phyloP scores from a whole-genome alignment of 2,888 invertebrate species.

The Gastrophysa polygoni region DNA sequence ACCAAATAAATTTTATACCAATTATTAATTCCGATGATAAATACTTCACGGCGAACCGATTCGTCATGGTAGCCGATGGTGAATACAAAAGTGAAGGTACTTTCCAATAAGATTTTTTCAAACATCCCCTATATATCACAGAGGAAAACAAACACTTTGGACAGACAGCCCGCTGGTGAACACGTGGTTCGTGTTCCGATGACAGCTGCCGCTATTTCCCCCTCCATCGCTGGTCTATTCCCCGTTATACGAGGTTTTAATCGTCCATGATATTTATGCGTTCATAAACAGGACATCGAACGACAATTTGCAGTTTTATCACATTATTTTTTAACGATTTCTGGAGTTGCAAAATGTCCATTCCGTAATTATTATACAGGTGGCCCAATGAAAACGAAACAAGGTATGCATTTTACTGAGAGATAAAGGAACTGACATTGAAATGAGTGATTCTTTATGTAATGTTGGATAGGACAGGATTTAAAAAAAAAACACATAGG shows the following conservation, averaged over 20 bases:
- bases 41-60: background rate
- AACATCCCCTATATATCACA: slow-evolving; percentile 20
- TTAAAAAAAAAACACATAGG: too few species aligned
- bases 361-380: too few species aligned
- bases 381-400: too few species aligned
- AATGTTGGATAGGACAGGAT: too few species aligned
- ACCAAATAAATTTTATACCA: background rate
- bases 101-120: slow-evolving; percentile 12
- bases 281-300: background rate
- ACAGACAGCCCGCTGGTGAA: slow-evolving; percentile 47
- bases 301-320: too few species aligned
- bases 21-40: background rate
- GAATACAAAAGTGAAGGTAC: background rate
- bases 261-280: background rate
- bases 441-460: too few species aligned
- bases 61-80: background rate
- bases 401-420: too few species aligned
- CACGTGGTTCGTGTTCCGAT: slow-evolving; percentile 51
- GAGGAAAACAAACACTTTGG: slow-evolving; percentile 39
- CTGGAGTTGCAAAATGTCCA: too few species aligned
- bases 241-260: slow-evolving; percentile 16
- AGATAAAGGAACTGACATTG: too few species aligned
- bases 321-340: too few species aligned
- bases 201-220: slow-evolving; percentile 50
- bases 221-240: slow-evolving; percentile 26